Base-by-base conservation (phyloP, 2,113 vertebrate species). In the Ranitomeya imitator region DNA sequence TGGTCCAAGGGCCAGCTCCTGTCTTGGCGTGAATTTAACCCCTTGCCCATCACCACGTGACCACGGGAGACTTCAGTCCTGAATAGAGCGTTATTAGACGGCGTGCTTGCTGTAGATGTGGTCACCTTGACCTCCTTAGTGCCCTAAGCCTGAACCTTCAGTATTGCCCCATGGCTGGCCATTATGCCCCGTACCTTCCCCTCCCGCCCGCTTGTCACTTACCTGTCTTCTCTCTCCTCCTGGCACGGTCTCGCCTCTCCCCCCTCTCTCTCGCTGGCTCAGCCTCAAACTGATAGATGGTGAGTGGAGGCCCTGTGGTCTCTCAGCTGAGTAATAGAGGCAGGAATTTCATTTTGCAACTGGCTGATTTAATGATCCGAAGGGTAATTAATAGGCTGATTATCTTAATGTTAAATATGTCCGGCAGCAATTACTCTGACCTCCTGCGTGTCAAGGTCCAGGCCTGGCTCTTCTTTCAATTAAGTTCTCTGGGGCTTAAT, bases 371-470 rank as follows among this genome's bases (percentile, higher is more conserved):
- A 99, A 99, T 99, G 98, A 99, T 99, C 98, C 97, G 96, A 96
- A 96, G 97, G 97, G 98, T 99, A 99, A 99, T 99, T 99, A 99
- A 99, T 99, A 97, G 96, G 96, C 98, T 99, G 98, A 99, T 99
- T 99, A 99, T 98, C 98, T 99, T 99, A 99, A 99, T 99, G 98
- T 99, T 99, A 99, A 99, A 99, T 99, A 99, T 99, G 98, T 97
- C 98, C 97, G 95, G 96, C 97, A 99, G 98, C 98, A 97, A 98
- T 98, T 97, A 98, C 96, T 93, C 96, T 99, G 98, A 99, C 98
- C 98, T 99, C 98, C 97, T 95, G 97, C 97, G 97, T 98, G 98
- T 98, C 98, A 99, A 98, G 97, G 98, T 99, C 98, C 96, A 95
- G 94, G 95, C 96, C 95, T 93, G 95, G 94, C 96, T 95, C 95